Conservation (phyloP, 1,140 invertebrate genomes). For the Wasmannia auropunctata region DNA sequence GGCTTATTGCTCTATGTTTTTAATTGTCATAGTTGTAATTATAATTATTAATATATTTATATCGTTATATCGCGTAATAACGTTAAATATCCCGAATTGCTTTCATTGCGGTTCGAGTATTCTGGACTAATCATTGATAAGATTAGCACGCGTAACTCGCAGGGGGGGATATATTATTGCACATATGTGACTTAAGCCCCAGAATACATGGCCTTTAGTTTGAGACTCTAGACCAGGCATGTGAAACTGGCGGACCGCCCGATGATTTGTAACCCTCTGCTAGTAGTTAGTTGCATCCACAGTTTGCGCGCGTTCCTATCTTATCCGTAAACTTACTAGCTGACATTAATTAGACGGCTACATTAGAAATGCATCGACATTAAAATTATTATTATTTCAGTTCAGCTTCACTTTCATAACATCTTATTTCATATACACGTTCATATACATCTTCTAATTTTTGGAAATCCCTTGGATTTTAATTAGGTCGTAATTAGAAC, state of each 20-base stretch:
- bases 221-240: conserved; percentile 53
- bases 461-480: background rate
- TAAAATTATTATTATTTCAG: background rate
- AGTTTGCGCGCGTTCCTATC: conserved; percentile 51
- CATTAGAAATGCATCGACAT: conserved; percentile 12
- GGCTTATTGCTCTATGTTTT: background rate
- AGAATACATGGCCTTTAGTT: conserved; percentile 55
- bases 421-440: background rate
- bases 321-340: conserved; percentile 47
- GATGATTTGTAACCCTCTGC: conserved; percentile 57
- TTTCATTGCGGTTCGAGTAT: background rate
- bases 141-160: conserved; percentile 51
- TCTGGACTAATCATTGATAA: conserved; percentile 39
- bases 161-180: conserved; percentile 51
- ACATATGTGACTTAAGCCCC: conserved; percentile 59
- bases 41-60: background rate
- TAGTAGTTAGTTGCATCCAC: conserved; percentile 55
- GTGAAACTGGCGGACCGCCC: conserved; percentile 53
- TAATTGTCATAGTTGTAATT: background rate
- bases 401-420: background rate
- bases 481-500: background rate
- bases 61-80: background rate
- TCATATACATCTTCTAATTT: background rate
- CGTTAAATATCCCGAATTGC: background rate
- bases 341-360: conserved; percentile 42